phyloP scores from a whole-genome alignment of 2,113 vertebrate species.

The Tangachromis dhanisi region DNA sequence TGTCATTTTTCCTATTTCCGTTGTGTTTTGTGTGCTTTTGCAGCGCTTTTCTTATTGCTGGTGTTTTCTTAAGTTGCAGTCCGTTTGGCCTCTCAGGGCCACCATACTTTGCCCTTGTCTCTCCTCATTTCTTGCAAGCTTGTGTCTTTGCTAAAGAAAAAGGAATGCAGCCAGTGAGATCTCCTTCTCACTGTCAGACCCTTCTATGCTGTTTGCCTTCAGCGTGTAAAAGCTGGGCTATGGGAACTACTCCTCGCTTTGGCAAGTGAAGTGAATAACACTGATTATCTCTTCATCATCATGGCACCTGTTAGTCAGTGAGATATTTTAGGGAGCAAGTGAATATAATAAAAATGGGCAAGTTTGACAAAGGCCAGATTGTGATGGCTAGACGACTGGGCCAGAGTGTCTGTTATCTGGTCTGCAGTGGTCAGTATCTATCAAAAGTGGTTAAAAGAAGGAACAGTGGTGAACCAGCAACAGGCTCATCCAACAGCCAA shows the following conservation, averaged over 20 bases:
- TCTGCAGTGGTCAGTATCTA: not conserved
- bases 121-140: not conserved
- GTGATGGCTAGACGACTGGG: not conserved
- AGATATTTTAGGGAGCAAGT: not conserved
- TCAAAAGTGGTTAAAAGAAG: not conserved
- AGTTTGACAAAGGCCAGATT: not conserved
- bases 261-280: not conserved
- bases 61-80: not conserved
- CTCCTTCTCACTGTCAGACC: not conserved
- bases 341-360: not conserved
- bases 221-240: not conserved
- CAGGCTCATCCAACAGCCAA: not conserved
- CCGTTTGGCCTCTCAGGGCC: not conserved
- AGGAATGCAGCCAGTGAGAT: not conserved
- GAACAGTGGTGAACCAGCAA: not conserved
- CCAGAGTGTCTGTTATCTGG: not conserved
- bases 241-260: not conserved
- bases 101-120: not conserved
- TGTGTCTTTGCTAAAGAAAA: not conserved
- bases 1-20: not conserved
- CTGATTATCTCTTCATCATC: not conserved
- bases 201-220: not conserved
- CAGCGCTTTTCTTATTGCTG: not conserved
- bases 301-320: not conserved
- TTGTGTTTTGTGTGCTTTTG: not conserved